Percentiles rank a stretch among this genome's conserved stretches.
Evolutionary conservation across 2,797 vertebrate genomes (phyloP).

Genomic region (Odontamblyopus rebecca): DNA sequence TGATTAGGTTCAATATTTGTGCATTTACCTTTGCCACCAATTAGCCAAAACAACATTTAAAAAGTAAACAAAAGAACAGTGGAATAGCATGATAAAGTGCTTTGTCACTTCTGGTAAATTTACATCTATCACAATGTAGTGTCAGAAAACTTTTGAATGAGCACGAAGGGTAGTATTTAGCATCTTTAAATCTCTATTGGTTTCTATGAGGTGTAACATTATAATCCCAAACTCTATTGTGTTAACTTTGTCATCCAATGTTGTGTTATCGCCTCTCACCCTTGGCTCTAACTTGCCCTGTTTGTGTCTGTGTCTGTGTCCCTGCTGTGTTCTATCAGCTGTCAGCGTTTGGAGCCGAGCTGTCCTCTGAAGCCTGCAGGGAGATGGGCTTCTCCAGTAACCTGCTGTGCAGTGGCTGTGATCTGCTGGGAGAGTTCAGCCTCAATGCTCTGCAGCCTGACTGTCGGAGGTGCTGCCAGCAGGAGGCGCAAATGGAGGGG

Average conservation of each 20-base stretch:
- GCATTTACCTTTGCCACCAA: no score
- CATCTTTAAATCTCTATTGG: neutral
- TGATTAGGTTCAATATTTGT: no score
- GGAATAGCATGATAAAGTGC: no score
- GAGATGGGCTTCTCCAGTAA: slow-evolving; percentile 98
- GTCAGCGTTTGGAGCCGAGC: slow-evolving; percentile 80
- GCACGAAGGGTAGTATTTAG: no score
- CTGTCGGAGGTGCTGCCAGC: slow-evolving; percentile 93
- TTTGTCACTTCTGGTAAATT: no score
- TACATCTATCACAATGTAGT: no score
- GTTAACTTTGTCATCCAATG: neutral
- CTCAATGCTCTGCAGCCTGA: slow-evolving; percentile 84
- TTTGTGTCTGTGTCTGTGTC: slow-evolving; percentile 1
- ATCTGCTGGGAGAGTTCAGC: slow-evolving; percentile 90
- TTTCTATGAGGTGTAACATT: neutral
- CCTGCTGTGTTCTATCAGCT: slow-evolving; percentile 66
- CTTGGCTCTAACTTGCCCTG: neutral
- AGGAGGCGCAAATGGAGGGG: slow-evolving; percentile 90
- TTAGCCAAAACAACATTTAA: no score
- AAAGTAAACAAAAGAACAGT: no score
- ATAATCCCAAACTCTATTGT: neutral
- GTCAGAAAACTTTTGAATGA: no score
- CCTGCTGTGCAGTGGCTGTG: slow-evolving; percentile 95
- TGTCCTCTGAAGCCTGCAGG: slow-evolving; percentile 93
- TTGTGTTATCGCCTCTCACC: neutral